Conservation (phyloP, 1,140 invertebrate species). For the Bombus superbus region DNA sequence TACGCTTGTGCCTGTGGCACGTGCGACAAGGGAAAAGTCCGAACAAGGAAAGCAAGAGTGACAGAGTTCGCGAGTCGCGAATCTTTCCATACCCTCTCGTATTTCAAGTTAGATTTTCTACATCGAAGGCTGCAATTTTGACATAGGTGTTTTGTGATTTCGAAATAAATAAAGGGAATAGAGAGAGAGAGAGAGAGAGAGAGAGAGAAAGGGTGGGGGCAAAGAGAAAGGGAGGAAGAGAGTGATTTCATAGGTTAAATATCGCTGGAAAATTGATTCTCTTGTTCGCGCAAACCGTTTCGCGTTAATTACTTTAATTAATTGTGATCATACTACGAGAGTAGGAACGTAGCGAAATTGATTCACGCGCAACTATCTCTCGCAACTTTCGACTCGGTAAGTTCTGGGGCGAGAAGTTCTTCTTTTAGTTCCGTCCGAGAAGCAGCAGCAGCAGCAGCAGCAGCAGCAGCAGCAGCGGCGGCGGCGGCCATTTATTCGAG, state of each 20-base stretch:
- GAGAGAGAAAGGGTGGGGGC: too few species aligned
- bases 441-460: neutral
- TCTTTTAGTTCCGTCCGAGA: conserved; percentile 29
- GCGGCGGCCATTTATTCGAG: conserved; percentile 30
- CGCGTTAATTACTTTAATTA: conserved; percentile 57
- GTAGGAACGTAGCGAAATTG: conserved; percentile 51
- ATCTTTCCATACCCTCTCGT: neutral
- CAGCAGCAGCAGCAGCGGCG: neutral
- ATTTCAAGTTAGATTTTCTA: neutral
- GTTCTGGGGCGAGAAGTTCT: conserved; percentile 47
- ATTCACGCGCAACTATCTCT: conserved; percentile 52
- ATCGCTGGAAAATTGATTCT: conserved; percentile 12
- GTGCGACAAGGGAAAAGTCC: conserved; percentile 18
- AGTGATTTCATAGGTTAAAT: neutral
- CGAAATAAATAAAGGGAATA: too few species aligned
- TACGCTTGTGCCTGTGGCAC: conserved; percentile 43
- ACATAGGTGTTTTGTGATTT: too few species aligned
- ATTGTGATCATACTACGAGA: conserved; percentile 48
- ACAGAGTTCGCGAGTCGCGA: neutral
- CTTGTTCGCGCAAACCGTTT: conserved; percentile 15
- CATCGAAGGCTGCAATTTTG: too few species aligned
- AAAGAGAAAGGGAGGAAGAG: too few species aligned
- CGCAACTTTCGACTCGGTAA: conserved; percentile 54
- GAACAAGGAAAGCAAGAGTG: conserved; percentile 23
- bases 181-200: too few species aligned